Conservation (phyloP, 2,797 vertebrate species). For the Hozukius guyotensis region DNA sequence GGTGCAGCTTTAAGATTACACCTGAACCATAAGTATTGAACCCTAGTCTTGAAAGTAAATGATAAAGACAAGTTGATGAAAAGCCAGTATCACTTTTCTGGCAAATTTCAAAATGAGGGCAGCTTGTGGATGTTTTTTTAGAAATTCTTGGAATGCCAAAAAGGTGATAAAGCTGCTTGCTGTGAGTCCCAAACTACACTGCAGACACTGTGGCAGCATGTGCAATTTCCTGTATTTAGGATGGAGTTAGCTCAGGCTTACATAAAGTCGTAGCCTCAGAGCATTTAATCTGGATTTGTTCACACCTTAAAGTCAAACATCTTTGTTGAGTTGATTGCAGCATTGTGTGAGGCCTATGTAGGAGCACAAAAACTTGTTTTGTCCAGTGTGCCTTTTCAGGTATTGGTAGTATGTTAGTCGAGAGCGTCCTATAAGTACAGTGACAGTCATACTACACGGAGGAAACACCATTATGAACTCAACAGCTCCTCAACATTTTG, state of each 20-base stretch:
- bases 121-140: constrained; percentile 4
- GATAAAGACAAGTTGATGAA: not conserved
- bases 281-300: constrained; percentile 62
- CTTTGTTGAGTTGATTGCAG: constrained; percentile 12
- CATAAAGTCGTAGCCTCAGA: constrained; percentile 39
- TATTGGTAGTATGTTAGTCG: constrained; percentile 1
- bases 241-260: constrained; percentile 62
- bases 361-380: not conserved
- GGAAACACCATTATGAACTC: constrained; percentile 45
- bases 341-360: not conserved
- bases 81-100: not conserved
- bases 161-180: constrained; percentile 25
- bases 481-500: constrained; percentile 53
- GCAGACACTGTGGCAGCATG: constrained; percentile 40
- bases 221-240: constrained; percentile 72
- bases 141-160: constrained; percentile 46
- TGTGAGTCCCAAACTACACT: constrained; percentile 28
- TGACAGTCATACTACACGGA: constrained; percentile 12
- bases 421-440: not conserved
- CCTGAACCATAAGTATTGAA: not conserved
- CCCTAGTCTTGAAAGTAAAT: not conserved
- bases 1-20: not conserved
- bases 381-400: not conserved
- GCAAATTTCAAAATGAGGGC: not conserved
- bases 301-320: constrained; percentile 63